These are phyloP conservation scores for Morus bassanus DNA, from an alignment of 2,797 vertebrate genomes.

Conservation along the genomic window DNA sequence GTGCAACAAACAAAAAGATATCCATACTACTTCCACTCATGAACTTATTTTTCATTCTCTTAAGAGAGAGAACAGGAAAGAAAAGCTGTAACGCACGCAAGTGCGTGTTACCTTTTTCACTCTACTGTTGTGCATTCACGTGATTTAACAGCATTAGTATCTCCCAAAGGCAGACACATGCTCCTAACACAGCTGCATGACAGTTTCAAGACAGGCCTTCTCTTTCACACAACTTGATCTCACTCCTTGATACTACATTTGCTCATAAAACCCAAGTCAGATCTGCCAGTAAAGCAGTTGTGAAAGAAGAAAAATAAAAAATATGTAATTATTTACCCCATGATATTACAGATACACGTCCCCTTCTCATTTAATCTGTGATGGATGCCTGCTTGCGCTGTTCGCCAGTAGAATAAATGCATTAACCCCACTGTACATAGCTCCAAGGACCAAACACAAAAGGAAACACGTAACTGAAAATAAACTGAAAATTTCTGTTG, in stretches of 20 bases:
- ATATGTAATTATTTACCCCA: background rate
- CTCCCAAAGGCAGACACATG: background rate
- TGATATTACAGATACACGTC: background rate
- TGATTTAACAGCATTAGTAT: background rate
- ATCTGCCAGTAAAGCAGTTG: background rate
- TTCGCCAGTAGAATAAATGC: background rate
- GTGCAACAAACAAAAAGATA: background rate
- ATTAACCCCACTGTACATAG: background rate
- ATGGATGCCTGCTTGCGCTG: background rate
- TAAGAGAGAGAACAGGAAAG: background rate
- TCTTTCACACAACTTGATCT: background rate
- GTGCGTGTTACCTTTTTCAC: background rate
- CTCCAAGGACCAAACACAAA: background rate
- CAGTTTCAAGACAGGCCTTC: background rate
- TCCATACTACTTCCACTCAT: background rate
- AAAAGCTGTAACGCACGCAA: background rate
- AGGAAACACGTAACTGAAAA: background rate
- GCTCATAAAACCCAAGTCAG: background rate
- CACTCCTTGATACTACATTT: background rate
- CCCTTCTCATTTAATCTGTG: background rate
- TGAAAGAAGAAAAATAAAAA: background rate
- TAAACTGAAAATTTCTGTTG: background rate
- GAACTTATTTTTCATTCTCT: background rate
- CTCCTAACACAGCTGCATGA: background rate
- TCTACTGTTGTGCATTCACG: accelerated